These are phyloP conservation scores for Myotis davidii DNA, from an alignment of 2,113 vertebrate species.

Conservation along the genomic window DNA sequence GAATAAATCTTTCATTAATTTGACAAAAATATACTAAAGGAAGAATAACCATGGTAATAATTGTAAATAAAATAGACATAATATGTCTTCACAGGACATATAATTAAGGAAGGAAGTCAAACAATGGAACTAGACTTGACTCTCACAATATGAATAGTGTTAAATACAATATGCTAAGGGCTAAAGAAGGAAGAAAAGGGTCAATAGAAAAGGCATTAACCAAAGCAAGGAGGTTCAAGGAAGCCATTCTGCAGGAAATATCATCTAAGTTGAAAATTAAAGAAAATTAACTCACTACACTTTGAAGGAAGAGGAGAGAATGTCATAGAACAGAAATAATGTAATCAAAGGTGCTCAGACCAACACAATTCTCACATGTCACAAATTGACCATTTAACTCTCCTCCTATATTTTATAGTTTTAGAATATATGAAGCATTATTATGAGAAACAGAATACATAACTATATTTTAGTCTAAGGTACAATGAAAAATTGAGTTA, in stretches of 20 bases:
- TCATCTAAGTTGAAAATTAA: neutral
- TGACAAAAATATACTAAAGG: constrained; percentile 7
- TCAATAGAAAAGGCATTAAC: neutral
- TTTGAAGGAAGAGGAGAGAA: neutral
- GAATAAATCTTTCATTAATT: neutral
- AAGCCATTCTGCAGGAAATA: neutral
- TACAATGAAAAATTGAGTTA: neutral
- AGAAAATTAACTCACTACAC: neutral
- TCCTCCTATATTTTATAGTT: neutral
- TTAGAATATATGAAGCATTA: neutral
- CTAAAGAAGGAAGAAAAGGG: neutral
- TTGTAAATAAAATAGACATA: neutral
- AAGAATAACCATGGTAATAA: neutral
- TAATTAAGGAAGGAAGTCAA: neutral
- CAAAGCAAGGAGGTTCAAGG: neutral
- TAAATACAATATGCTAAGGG: neutral
- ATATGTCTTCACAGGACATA: neutral
- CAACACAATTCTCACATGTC: neutral
- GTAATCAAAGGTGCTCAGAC: neutral
- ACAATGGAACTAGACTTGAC: neutral
- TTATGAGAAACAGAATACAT: neutral
- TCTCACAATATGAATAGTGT: neutral
- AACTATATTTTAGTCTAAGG: neutral
- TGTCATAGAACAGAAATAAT: neutral
- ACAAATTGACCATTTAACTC: neutral